Percentiles rank a stretch among this genome's conserved stretches.
Conservation (phyloP, 2,888 invertebrate genomes). For the Aplocera efformata region DNA sequence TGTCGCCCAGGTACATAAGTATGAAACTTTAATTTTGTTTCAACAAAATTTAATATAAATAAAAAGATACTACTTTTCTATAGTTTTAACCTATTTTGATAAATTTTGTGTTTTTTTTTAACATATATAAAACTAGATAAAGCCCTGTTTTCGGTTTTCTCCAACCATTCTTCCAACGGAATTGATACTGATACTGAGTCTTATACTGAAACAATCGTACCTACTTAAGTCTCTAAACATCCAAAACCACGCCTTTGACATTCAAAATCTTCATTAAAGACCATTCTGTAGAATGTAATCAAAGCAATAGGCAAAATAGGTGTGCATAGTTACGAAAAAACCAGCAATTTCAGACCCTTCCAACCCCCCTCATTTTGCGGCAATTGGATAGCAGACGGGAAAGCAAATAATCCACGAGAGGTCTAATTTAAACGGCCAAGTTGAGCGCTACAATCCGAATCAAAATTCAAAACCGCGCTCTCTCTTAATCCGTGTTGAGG, state of each 20-base stretch:
- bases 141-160: too few relatives aligned
- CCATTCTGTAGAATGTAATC: constrained; percentile 71
- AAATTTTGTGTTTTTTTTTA: too few relatives aligned
- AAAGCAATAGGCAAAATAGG: constrained; percentile 74
- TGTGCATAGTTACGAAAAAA: constrained; percentile 65
- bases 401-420: constrained; percentile 59
- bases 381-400: constrained; percentile 46
- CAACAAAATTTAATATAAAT: too few relatives aligned
- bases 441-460: constrained; percentile 72
- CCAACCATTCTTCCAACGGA: not conserved
- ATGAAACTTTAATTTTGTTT: too few relatives aligned
- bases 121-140: too few relatives aligned
- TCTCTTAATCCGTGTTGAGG: constrained; percentile 80
- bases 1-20: too few relatives aligned
- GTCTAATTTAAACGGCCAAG: constrained; percentile 64
- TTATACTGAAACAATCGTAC: constrained; percentile 36
- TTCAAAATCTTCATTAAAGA: constrained; percentile 73
- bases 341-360: constrained; percentile 47
- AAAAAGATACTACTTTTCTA: too few relatives aligned
- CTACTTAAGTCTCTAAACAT: constrained; percentile 54
- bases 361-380: constrained; percentile 30
- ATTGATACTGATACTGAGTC: constrained; percentile 14
- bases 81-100: too few relatives aligned
- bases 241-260: constrained; percentile 55
- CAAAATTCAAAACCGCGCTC: constrained; percentile 81